Evolutionary conservation across 2,113 vertebrate genomes (phyloP).

Genomic region (Callaeas wilsoni): DNA sequence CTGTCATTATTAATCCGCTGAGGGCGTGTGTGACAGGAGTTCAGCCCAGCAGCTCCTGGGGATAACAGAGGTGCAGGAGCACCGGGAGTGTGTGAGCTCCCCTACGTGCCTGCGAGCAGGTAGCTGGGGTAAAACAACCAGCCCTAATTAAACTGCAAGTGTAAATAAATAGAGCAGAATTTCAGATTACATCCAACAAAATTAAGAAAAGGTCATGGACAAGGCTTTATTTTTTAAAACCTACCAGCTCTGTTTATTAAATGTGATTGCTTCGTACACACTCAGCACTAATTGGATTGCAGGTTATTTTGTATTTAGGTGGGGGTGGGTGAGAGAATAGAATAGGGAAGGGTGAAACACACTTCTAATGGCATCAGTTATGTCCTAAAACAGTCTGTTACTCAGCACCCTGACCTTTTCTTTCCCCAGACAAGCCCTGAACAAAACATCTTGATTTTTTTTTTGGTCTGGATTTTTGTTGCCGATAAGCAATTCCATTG

Average conservation of each 20-base stretch:
- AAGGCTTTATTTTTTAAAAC: conserved; percentile 23
- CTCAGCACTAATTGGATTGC: conserved; percentile 52
- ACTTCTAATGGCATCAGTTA: neutral
- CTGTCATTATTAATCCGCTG: neutral
- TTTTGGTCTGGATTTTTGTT: neutral
- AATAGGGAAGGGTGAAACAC: neutral
- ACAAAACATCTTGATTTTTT: neutral
- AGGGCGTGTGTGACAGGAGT: neutral
- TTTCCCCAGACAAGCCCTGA: neutral
- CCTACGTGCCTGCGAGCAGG: neutral
- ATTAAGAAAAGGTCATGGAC: conserved; percentile 60
- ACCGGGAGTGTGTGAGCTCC: rapidly evolving
- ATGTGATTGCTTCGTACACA: conserved; percentile 40
- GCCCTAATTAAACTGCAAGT: conserved; percentile 57
- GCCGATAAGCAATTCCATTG: neutral
- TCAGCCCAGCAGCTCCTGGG: neutral
- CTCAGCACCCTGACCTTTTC: neutral
- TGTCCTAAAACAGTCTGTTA: conserved; percentile 12
- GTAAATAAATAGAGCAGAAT: conserved; percentile 61
- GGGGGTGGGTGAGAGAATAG: neutral
- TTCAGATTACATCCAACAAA: conserved; percentile 62
- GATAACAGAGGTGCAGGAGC: neutral
- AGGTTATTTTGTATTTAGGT: neutral
- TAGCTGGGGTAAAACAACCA: neutral
- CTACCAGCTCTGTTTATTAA: conserved; percentile 59